phyloP scores from a whole-genome alignment of 2,113 vertebrate species.

The Hydrochoerus hydrochaeris region DNA sequence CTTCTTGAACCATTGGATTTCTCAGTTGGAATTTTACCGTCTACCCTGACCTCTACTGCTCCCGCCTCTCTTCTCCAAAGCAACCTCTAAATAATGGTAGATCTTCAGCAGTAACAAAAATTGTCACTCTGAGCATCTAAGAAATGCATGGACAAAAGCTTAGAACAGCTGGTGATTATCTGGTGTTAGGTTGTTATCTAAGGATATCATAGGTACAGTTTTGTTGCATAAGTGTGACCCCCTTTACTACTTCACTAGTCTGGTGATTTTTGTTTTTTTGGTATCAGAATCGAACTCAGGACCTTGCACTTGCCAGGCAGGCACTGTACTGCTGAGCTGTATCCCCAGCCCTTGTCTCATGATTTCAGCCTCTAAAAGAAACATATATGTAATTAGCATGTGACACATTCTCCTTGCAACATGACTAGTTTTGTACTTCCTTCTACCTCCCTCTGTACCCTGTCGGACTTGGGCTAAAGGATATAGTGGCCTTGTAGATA shows the following conservation, averaged over 20 bases:
- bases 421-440: not conserved
- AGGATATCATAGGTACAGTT: not conserved
- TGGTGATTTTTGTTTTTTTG: not conserved
- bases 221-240: not conserved
- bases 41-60: not conserved
- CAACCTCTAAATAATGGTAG: not conserved
- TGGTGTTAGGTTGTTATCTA: not conserved
- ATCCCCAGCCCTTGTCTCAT: not conserved
- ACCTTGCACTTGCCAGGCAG: too few relatives aligned
- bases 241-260: not conserved
- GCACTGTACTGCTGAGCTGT: too few relatives aligned
- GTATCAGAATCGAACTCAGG: too few relatives aligned
- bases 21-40: not conserved
- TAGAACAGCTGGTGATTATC: not conserved
- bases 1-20: not conserved
- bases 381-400: not conserved
- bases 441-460: not conserved
- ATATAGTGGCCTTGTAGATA: not conserved
- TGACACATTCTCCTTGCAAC: not conserved
- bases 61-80: not conserved
- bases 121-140: not conserved
- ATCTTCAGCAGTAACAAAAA: not conserved
- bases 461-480: not conserved
- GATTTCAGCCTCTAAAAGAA: not conserved
- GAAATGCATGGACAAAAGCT: not conserved